Conservation (phyloP, 2,888 invertebrate genomes). For the Thysanoteuthis rhombus region DNA sequence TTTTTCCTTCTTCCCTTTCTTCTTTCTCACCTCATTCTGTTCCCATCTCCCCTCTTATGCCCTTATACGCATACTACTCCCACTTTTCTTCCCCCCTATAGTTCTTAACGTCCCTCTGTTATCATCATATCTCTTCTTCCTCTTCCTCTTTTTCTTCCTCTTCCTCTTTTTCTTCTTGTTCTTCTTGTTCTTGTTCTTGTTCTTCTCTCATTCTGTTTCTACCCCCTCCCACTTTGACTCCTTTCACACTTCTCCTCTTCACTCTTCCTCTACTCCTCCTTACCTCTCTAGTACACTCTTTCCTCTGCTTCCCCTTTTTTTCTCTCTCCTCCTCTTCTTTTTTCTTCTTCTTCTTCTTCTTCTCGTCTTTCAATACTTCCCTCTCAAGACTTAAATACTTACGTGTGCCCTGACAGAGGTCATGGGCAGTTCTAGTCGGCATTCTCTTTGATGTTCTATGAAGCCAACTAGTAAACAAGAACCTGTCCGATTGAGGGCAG, state of each 20-base stretch:
- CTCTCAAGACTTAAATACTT: neutral
- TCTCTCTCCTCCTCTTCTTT: neutral
- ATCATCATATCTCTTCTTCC: too few relatives aligned
- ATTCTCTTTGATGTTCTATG: neutral
- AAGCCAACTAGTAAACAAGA: neutral
- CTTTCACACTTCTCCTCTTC: too few relatives aligned
- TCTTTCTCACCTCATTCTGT: neutral
- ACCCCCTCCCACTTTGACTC: too few relatives aligned
- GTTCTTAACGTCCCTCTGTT: too few relatives aligned
- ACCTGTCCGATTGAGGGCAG: neutral
- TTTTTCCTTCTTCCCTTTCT: neutral
- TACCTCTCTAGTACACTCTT: neutral
- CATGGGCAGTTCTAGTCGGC: constrained; percentile 12
- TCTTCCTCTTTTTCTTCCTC: neutral
- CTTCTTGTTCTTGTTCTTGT: neutral
- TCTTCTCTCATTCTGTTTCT: too few relatives aligned
- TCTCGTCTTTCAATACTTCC: neutral
- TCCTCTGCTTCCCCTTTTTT: neutral
- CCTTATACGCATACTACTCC: too few relatives aligned
- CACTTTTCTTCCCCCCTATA: too few relatives aligned
- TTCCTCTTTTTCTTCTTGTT: neutral
- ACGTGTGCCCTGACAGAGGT: neutral
- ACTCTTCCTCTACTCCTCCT: too few relatives aligned
- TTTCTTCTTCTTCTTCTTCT: neutral
- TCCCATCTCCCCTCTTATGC: too few relatives aligned